A percentile compares a stretch with the other conserved stretches of the same genome.
phyloP scores from a whole-genome alignment of 2,797 vertebrate species.

The Somateria mollissima region DNA sequence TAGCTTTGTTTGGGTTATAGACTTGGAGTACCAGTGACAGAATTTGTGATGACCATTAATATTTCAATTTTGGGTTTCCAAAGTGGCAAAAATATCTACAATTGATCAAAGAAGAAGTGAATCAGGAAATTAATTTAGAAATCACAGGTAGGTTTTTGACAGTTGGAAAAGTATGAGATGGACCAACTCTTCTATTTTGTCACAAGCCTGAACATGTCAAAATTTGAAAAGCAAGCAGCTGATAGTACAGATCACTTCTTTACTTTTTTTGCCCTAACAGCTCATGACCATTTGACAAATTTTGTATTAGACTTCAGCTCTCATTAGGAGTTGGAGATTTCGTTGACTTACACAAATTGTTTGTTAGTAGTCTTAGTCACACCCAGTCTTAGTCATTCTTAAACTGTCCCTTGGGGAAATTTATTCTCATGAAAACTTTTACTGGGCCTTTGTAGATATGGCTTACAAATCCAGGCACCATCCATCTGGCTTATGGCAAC shows the following conservation, averaged over 20 bases:
- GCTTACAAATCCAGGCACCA: not conserved
- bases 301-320: not conserved
- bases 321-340: fast-evolving
- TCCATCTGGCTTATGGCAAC: fast-evolving
- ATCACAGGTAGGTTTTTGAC: not conserved
- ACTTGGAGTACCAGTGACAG: not conserved
- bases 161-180: not conserved
- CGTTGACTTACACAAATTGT: not conserved
- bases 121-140: not conserved
- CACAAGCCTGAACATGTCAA: not conserved
- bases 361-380: not conserved
- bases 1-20: not conserved
- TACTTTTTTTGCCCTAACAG: not conserved
- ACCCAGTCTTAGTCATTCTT: not conserved
- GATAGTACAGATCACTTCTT: not conserved
- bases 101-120: not conserved
- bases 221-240: not conserved
- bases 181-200: not conserved
- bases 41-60: not conserved
- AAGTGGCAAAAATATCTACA: not conserved
- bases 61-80: not conserved
- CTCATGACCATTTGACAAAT: not conserved
- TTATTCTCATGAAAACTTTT: not conserved
- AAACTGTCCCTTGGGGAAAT: not conserved
- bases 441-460: not conserved